Evolutionary conservation across 2,888 invertebrate species (phyloP), one percentile per base, ranked within the genome.

Genomic region (Sialis lutaria): DNA sequence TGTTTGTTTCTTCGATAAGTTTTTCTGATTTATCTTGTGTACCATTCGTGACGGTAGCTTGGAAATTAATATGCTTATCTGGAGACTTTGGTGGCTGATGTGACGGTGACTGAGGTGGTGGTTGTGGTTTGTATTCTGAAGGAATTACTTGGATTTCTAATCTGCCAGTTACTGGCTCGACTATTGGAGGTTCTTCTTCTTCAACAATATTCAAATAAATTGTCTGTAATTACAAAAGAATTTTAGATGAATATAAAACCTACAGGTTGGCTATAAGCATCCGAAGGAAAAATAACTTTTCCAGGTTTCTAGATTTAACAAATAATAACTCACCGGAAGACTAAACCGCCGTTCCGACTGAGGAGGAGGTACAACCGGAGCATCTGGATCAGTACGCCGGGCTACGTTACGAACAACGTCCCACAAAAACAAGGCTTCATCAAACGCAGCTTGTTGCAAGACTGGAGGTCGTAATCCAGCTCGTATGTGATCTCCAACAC

Each of bases 381-480:
- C 54, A 33, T 48, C 51, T 10, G 53, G 56, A 45, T 64, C 64
- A 55, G 70, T 70, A 39, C 79, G 71, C 12, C 78, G 72, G 39
- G 79, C 78, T 52, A 87, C 77, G 60, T 87, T 86, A 44, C 88
- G 68, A 73, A 83, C 82, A 42, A 88, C 81, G 65, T 91, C 90
- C 53, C 90, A 79, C 48, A 80, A 75, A 67, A 86, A 90, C 9
- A 77, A 64, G 55, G 77, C 75, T 62, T 85, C 82, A 64, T 88
- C 88, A 66, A 90, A 87, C 40, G 87, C 82, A 41, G 88, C 88
- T 63, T 88, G 87, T 61, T 90, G 89, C 45, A 89, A 69, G 54
- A 85, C 68, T 4, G 89, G 89, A 30, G 88, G 83, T 58, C 82
- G 80, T 48, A 90, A 72, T 41, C 77, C 69, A 50, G 72, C 69